Conservation (phyloP, 2,888 invertebrate genomes). For the Eupeodes luniger region DNA sequence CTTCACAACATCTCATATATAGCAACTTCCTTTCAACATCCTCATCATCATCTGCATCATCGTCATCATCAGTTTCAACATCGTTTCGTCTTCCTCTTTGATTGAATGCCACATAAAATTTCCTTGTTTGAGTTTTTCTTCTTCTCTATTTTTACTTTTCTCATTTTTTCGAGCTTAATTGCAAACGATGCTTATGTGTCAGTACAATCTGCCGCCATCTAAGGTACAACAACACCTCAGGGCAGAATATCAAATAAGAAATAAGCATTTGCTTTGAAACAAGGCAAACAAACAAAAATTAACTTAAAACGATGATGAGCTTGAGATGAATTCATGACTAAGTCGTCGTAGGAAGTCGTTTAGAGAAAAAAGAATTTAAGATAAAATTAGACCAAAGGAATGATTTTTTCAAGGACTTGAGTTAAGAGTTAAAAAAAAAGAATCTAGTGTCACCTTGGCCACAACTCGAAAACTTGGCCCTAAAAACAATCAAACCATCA, state of each 20-base stretch:
- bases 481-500: background rate
- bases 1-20: conserved; percentile 6
- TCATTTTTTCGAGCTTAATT: conserved; percentile 27
- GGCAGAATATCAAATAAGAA: conserved; percentile 61
- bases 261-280: conserved; percentile 1
- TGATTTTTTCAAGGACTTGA: background rate
- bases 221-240: conserved; percentile 34
- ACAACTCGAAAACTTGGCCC: background rate
- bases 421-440: background rate
- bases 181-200: conserved; percentile 40
- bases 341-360: background rate
- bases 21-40: conserved; percentile 30
- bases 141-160: background rate
- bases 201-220: conserved; percentile 8
- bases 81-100: conserved; percentile 30
- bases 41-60: conserved; percentile 13
- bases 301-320: conserved; percentile 14
- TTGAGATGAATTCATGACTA: background rate
- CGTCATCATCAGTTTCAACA: background rate
- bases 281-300: conserved; percentile 7
- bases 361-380: background rate
- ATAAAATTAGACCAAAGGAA: background rate
- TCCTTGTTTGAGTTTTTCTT: conserved; percentile 13
- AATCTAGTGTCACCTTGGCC: background rate
- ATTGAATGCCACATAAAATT: conserved; percentile 52